phyloP scores from a whole-genome alignment of 1,140 invertebrate genomes.

The Psilanteris sp. region DNA sequence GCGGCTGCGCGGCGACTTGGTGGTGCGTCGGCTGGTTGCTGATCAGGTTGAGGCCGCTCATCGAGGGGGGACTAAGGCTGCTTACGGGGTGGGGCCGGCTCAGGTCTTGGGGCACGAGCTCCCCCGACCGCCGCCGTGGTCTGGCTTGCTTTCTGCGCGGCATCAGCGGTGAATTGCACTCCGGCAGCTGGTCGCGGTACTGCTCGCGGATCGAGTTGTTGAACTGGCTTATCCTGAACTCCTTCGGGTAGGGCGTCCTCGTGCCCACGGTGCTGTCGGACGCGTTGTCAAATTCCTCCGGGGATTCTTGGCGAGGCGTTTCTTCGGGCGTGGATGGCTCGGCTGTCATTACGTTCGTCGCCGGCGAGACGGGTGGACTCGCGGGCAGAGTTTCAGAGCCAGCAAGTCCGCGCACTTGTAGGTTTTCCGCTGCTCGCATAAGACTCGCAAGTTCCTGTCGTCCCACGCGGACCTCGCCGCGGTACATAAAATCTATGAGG shows the following conservation, averaged over 20 bases:
- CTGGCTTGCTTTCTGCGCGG: slow-evolving; percentile 89
- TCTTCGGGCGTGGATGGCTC: slow-evolving; percentile 83
- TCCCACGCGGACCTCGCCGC: slow-evolving; percentile 91
- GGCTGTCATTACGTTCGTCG: slow-evolving; percentile 77
- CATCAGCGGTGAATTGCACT: slow-evolving; percentile 84
- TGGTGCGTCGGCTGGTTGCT: slow-evolving; percentile 61
- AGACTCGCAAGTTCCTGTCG: slow-evolving; percentile 90
- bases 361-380: slow-evolving; percentile 80
- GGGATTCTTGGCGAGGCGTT: slow-evolving; percentile 73
- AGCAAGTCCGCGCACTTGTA: slow-evolving; percentile 89
- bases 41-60: slow-evolving; percentile 70
- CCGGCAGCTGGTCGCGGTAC: slow-evolving; percentile 75
- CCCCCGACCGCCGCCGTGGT: slow-evolving; percentile 89
- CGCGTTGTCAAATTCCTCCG: slow-evolving; percentile 80
- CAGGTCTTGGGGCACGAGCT: slow-evolving; percentile 84
- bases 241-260: slow-evolving; percentile 18
- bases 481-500: slow-evolving; percentile 95
- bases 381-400: slow-evolving; percentile 82
- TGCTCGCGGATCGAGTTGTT: slow-evolving; percentile 78
- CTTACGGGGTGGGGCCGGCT: slow-evolving; percentile 73
- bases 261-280: slow-evolving; percentile 57
- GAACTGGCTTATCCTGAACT: slow-evolving; percentile 72
- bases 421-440: slow-evolving; percentile 91
- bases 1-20: slow-evolving; percentile 46
- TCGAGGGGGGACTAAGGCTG: slow-evolving; percentile 72